Evolutionary conservation across 2,797 vertebrate species (phyloP), one percentile per base, ranked within the genome.

Genomic region (Lithobates sylvaticus): DNA sequence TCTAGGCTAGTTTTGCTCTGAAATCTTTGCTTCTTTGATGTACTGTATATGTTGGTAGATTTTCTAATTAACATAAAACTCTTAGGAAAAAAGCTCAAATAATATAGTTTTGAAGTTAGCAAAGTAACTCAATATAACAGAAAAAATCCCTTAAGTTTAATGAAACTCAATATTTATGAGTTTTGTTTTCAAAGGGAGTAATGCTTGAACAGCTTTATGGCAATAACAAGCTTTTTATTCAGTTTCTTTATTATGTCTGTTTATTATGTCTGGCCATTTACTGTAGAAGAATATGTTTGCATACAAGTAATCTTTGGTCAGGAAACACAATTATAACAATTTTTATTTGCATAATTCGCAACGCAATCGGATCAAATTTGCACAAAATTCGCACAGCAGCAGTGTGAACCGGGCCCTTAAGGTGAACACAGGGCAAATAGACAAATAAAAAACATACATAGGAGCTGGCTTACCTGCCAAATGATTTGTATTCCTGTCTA

Each of bases 81-180:
- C 50, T 29, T 15, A 29, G 26, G 3, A 5, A 29, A 27, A 26
- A 26, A 26, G 3, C 4, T 26, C 2, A 67, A 67, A n/a, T 27
- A 27, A 67, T 67, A 12, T 42, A 73, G 71, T n/a, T 44, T 44
- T 73, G 23, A 18, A n/a, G 23, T 15, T 44, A 26, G 9, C 21
- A 42, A 10, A 44, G 3, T n/a, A 23, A 42, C 10, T 26, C 1
- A 29, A 36, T 36, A 76, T 13, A 58, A n/a, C 9, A 76, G 29
- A 9, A 67, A 44, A 42, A 70, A 69, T 47, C 18, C 3, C 16
- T 32, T 65, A 15, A 42, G 21, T 67, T 32, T 67, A 64, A 75
- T 76, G 54, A n/a, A 83, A 67, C 39, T 16, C 61, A 79, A 70
- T 83, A 83, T 83, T 64, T 82, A 82, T 74, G 71, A 82, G 36